phyloP scores from a whole-genome alignment of 2,797 vertebrate species.

The Otolemur crassicaudatus region DNA sequence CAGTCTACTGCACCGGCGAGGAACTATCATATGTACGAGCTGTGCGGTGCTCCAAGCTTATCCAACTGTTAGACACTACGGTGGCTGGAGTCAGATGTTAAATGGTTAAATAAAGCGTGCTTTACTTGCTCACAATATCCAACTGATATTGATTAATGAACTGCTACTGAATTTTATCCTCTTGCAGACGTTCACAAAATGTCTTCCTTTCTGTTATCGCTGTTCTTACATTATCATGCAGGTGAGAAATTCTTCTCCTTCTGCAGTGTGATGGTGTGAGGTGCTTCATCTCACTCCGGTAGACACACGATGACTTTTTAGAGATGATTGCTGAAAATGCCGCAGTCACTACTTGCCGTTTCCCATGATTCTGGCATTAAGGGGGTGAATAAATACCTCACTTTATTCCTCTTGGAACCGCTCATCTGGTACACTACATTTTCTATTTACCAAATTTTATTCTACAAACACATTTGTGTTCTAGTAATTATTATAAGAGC shows the following conservation, averaged over 20 bases:
- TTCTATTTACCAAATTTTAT: conserved; percentile 29
- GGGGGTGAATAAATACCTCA: conserved; percentile 56
- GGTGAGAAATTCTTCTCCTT: conserved; percentile 54
- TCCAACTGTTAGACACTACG: conserved; percentile 59
- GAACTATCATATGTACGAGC: conserved; percentile 67
- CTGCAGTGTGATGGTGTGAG: background rate
- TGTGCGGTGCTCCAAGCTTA: conserved; percentile 55
- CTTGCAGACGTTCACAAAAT: conserved; percentile 31
- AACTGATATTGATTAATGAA: conserved; percentile 68
- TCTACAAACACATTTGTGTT: conserved; percentile 38
- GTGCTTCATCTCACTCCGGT: conserved; percentile 46
- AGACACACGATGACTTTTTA: conserved; percentile 41
- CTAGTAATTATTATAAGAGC: background rate
- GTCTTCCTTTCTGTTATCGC: conserved; percentile 13
- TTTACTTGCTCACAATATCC: conserved; percentile 45
- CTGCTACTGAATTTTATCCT: background rate
- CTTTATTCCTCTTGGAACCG: conserved; percentile 41
- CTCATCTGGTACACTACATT: background rate
- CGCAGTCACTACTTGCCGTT: conserved; percentile 4
- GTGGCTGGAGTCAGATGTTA: conserved; percentile 75
- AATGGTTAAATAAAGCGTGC: conserved; percentile 67
- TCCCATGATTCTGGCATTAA: conserved; percentile 51
- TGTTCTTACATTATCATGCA: conserved; percentile 18
- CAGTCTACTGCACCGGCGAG: conserved; percentile 68
- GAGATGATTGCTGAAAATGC: conserved; percentile 49